Evolutionary conservation across 2,888 invertebrate genomes (phyloP).

Genomic region (Drosophila tripunctata): DNA sequence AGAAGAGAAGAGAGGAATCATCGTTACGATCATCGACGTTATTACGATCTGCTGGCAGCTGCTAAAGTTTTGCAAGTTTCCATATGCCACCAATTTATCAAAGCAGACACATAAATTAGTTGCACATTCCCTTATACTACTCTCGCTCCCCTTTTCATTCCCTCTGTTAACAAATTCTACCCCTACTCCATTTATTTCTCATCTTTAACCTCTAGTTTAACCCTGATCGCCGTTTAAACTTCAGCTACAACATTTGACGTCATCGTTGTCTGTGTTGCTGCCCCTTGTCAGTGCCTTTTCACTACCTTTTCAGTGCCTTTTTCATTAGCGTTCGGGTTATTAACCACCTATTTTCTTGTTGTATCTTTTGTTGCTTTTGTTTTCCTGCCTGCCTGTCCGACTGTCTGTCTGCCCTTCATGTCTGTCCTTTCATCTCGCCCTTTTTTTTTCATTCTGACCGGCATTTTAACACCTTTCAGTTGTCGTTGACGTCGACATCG

Average conservation of each 20-base stretch:
- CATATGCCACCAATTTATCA: slow-evolving; percentile 66
- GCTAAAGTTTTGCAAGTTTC: slow-evolving; percentile 44
- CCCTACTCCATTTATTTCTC: not conserved
- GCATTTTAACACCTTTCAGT: slow-evolving; percentile 70
- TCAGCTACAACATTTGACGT: slow-evolving; percentile 37
- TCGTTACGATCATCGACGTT: slow-evolving; percentile 25
- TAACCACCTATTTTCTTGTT: slow-evolving; percentile 64
- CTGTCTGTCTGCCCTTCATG: slow-evolving; percentile 41
- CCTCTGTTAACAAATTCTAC: not conserved
- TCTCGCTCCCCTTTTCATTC: too few species aligned
- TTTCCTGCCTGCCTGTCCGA: slow-evolving; percentile 27
- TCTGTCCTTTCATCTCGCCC: slow-evolving; percentile 46
- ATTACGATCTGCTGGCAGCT: slow-evolving; percentile 48
- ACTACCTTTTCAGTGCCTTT: slow-evolving; percentile 64
- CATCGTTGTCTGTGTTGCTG: slow-evolving; percentile 26
- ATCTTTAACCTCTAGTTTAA: slow-evolving; percentile 33
- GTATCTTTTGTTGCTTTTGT: slow-evolving; percentile 23
- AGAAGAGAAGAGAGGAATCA: slow-evolving; percentile 1
- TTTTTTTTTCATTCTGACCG: slow-evolving; percentile 37
- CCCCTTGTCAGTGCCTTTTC: slow-evolving; percentile 66
- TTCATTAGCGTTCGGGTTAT: slow-evolving; percentile 76
- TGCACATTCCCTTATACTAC: not conserved
- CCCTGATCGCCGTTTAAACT: slow-evolving; percentile 28
- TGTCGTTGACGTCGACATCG: slow-evolving; percentile 16
- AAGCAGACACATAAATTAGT: slow-evolving; percentile 40